These are phyloP conservation scores for Paramisgurnus dabryanus DNA, from an alignment of 2,113 vertebrate species.

Conservation along the genomic window DNA sequence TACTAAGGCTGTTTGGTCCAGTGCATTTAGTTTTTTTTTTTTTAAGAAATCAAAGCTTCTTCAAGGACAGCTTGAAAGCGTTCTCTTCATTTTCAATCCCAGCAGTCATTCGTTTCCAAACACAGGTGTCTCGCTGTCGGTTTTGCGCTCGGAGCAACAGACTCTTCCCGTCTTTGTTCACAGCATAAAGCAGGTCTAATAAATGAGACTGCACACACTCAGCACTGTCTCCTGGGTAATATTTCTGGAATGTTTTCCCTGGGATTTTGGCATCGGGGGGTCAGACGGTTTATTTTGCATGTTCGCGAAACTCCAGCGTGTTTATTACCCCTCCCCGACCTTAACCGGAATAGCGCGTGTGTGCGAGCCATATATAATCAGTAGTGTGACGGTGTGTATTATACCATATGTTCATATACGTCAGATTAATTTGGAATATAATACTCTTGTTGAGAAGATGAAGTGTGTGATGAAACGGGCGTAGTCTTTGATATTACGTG, in stretches of 20 bases:
- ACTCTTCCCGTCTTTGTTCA: constrained; percentile 26
- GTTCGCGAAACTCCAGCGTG: constrained; percentile 44
- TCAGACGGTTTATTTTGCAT: constrained; percentile 42
- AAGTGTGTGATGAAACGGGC: background rate
- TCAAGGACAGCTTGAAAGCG: constrained; percentile 24
- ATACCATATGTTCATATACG: constrained; percentile 1
- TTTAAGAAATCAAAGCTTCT: background rate
- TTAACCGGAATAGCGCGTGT: constrained; percentile 24
- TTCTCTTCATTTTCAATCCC: constrained; percentile 21
- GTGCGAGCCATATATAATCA: constrained; percentile 22
- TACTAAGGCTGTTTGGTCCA: background rate
- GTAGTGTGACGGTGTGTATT: constrained; percentile 31
- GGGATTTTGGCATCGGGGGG: constrained; percentile 18
- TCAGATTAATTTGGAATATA: constrained; percentile 25
- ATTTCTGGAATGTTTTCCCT: constrained; percentile 42
- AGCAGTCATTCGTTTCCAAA: constrained; percentile 23
- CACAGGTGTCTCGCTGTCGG: constrained; percentile 35
- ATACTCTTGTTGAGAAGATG: background rate
- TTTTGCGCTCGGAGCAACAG: background rate
- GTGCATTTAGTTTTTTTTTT: background rate
- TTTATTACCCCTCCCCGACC: constrained; percentile 43
- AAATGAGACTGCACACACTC: constrained; percentile 50
- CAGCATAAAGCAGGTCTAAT: constrained; percentile 46
- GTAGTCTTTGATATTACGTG: background rate
- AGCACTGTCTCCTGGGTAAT: constrained; percentile 44